These are phyloP conservation scores for Xestia c-nigrum DNA, from an alignment of 2,888 invertebrate species.

Conservation along the genomic window DNA sequence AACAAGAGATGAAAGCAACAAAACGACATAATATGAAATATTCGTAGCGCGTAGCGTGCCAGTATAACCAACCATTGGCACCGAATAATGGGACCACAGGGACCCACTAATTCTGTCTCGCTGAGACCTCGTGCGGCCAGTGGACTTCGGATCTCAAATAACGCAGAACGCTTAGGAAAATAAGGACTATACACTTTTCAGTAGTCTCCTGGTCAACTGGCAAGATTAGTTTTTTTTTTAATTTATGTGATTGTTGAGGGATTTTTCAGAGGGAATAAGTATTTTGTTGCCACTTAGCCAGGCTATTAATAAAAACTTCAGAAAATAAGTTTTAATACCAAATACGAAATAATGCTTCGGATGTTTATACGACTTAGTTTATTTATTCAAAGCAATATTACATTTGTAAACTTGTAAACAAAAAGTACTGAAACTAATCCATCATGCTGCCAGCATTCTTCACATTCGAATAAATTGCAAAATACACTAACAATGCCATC, in stretches of 20 bases:
- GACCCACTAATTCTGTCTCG: constrained; percentile 54
- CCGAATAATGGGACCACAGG: constrained; percentile 38
- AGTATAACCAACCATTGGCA: constrained; percentile 39
- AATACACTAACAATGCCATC: constrained; percentile 4
- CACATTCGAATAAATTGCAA: constrained; percentile 1
- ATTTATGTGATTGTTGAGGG: no score
- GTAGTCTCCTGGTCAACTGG: not conserved
- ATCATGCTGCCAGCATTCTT: constrained; percentile 3
- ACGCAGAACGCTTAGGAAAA: constrained; percentile 11
- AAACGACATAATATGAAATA: constrained; percentile 41
- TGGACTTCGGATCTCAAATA: constrained; percentile 25
- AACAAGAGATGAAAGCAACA: not conserved
- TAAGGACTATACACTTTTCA: constrained; percentile 27
- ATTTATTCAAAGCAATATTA: not conserved
- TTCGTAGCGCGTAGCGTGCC: constrained; percentile 16
- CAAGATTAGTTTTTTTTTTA: not conserved
- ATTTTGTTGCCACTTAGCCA: not conserved
- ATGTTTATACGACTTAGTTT: not conserved
- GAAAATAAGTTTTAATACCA: no score
- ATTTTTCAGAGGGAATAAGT: not conserved
- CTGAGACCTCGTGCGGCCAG: constrained; percentile 42
- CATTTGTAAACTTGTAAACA: not conserved
- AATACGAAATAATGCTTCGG: not conserved
- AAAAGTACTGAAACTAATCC: not conserved
- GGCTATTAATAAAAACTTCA: not conserved